phyloP scores from a whole-genome alignment of 2,888 invertebrate genomes.

The Drosophila cracens region DNA sequence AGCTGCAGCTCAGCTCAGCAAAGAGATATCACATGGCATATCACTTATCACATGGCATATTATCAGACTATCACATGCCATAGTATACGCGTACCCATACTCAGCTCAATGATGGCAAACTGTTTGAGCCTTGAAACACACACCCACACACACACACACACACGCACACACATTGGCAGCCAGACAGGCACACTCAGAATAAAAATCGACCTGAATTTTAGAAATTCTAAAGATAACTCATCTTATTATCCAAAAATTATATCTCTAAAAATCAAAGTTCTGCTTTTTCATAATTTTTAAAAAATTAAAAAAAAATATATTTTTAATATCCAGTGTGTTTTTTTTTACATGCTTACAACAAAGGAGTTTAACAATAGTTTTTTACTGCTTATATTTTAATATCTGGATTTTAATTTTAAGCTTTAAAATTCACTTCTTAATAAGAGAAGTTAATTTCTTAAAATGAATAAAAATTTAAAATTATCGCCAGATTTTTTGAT shows the following conservation, averaged over 20 bases:
- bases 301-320: background rate
- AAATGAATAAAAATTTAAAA: too few species aligned
- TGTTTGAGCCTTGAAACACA: constrained; percentile 35
- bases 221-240: background rate
- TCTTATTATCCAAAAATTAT: background rate
- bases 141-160: constrained; percentile 1
- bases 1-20: constrained; percentile 7
- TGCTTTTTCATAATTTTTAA: background rate
- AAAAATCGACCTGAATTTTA: background rate
- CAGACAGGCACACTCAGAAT: background rate
- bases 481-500: too few species aligned
- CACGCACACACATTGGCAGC: background rate
- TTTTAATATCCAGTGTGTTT: background rate
- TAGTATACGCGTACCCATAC: background rate
- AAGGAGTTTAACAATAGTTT: too few species aligned
- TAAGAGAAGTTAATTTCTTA: background rate
- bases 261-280: background rate
- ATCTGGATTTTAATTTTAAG: background rate
- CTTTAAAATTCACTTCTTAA: background rate
- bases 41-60: constrained; percentile 16
- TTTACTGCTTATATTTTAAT: too few species aligned
- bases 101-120: constrained; percentile 22
- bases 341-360: rapidly evolving
- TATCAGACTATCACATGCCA: constrained; percentile 23
- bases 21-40: constrained; percentile 20